These are phyloP conservation scores for Resseliella maxima DNA, from an alignment of 2,888 invertebrate species.

Conservation along the genomic window DNA sequence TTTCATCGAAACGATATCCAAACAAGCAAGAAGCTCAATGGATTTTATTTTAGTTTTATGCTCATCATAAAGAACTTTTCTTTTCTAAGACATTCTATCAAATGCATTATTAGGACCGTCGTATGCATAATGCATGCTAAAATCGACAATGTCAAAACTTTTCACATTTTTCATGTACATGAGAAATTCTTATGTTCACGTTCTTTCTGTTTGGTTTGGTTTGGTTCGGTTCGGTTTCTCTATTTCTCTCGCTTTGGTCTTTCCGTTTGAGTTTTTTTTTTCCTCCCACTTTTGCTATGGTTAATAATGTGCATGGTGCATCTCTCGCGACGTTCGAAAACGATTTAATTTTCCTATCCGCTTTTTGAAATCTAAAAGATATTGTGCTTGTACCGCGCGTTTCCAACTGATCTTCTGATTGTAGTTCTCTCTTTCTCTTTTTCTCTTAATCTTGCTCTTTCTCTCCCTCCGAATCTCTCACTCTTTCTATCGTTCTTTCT, in stretches of 20 bases:
- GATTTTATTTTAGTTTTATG: conserved; percentile 15
- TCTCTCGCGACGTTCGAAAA: neutral
- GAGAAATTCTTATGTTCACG: neutral
- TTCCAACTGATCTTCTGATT: neutral
- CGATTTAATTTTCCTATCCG: conserved; percentile 22
- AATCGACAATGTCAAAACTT: conserved; percentile 34
- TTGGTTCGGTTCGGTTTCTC: neutral
- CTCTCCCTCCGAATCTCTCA: too few species aligned
- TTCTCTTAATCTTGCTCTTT: too few species aligned
- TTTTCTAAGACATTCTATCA: conserved; percentile 38
- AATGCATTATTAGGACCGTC: conserved; percentile 23
- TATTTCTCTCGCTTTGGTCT: neutral
- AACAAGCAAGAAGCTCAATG: neutral
- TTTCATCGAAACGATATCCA: neutral
- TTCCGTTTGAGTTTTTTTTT: neutral
- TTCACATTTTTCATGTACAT: conserved; percentile 17
- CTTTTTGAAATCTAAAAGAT: conserved; percentile 18
- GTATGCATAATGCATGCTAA: conserved; percentile 23
- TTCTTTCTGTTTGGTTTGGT: neutral
- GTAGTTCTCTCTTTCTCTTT: neutral
- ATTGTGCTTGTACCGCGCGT: conserved; percentile 12
- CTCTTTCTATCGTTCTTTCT: too few species aligned
- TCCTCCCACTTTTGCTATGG: neutral
- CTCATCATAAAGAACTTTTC: conserved; percentile 38
- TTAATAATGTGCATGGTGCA: neutral